phyloP scores from a whole-genome alignment of 2,888 invertebrate species.

The Chymomyza amoena region DNA sequence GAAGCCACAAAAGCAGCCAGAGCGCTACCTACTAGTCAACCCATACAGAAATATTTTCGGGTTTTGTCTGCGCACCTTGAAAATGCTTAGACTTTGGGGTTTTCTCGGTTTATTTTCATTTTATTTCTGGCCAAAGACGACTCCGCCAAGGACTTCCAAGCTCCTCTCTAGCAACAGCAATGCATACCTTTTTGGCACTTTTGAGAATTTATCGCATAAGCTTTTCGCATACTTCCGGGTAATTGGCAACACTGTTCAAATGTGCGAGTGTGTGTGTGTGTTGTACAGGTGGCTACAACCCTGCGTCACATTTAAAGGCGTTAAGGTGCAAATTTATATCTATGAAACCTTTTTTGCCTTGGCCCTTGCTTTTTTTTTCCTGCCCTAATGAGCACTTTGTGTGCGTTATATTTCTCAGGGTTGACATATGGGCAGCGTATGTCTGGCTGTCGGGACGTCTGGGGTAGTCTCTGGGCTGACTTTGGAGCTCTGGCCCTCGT shows the following conservation, averaged over 20 bases:
- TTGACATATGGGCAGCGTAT: slow-evolving; percentile 60
- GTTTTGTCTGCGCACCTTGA: slow-evolving; percentile 54
- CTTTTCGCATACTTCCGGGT: slow-evolving; percentile 74
- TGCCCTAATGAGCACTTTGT: slow-evolving; percentile 71
- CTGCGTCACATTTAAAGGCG: slow-evolving; percentile 71
- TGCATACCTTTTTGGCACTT: slow-evolving; percentile 74
- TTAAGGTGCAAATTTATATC: slow-evolving; percentile 76
- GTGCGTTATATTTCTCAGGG: slow-evolving; percentile 70
- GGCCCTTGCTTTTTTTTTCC: slow-evolving; percentile 25
- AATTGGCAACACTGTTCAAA: slow-evolving; percentile 71
- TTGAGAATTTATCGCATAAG: slow-evolving; percentile 73
- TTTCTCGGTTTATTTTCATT: slow-evolving; percentile 46
- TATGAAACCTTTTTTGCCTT: slow-evolving; percentile 65
- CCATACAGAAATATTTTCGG: slow-evolving; percentile 30
- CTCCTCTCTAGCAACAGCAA: slow-evolving; percentile 12
- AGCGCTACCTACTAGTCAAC: slow-evolving; percentile 23
- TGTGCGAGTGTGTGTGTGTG: slow-evolving; percentile 4
- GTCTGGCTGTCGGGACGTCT: slow-evolving; percentile 13
- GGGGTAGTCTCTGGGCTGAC: too few species aligned
- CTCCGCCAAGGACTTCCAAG: neutral
- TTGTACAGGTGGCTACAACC: slow-evolving; percentile 35
- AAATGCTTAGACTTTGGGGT: slow-evolving; percentile 59
- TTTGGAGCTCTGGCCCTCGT: slow-evolving; percentile 35
- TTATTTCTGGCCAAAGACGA: slow-evolving; percentile 21
- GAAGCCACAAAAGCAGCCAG: slow-evolving; percentile 51